Percentiles rank a stretch among this genome's conserved stretches.
phyloP scores from a whole-genome alignment of 2,113 vertebrate species.

The Vireo altiloquus region DNA sequence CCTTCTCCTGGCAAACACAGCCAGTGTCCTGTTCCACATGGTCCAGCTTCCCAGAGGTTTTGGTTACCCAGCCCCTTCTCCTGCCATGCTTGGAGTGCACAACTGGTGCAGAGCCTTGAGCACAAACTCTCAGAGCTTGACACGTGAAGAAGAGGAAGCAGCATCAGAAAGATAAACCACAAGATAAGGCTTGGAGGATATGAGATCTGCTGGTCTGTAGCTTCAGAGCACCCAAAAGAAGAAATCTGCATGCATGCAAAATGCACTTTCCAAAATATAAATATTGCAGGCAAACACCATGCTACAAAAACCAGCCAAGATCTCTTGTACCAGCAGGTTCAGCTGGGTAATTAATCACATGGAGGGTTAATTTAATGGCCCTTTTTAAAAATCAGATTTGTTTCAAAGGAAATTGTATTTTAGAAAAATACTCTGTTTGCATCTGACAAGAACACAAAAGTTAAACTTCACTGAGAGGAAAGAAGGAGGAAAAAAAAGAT shows the following conservation, averaged over 20 bases:
- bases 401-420: background rate
- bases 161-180: slow-evolving; percentile 63
- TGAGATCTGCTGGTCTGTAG: slow-evolving; percentile 32
- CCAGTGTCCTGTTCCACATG: background rate
- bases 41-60: background rate
- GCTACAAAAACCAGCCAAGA: background rate
- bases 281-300: background rate
- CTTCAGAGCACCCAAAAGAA: slow-evolving; percentile 18
- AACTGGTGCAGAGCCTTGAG: background rate
- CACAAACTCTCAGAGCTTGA: background rate
- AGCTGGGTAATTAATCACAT: background rate
- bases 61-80: background rate
- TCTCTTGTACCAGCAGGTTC: background rate
- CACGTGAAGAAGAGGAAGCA: slow-evolving; percentile 45
- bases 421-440: background rate
- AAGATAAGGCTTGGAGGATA: slow-evolving; percentile 60
- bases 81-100: background rate
- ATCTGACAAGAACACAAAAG: background rate
- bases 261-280: background rate
- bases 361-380: background rate
- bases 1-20: background rate
- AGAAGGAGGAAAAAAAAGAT: background rate
- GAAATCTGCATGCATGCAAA: slow-evolving; percentile 9
- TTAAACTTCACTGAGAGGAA: background rate
- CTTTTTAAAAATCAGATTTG: background rate